A percentile compares a stretch with the other conserved stretches of the same genome.
Evolutionary conservation across 2,888 invertebrate genomes (phyloP).

Genomic region (Drosophila longiperda): DNA sequence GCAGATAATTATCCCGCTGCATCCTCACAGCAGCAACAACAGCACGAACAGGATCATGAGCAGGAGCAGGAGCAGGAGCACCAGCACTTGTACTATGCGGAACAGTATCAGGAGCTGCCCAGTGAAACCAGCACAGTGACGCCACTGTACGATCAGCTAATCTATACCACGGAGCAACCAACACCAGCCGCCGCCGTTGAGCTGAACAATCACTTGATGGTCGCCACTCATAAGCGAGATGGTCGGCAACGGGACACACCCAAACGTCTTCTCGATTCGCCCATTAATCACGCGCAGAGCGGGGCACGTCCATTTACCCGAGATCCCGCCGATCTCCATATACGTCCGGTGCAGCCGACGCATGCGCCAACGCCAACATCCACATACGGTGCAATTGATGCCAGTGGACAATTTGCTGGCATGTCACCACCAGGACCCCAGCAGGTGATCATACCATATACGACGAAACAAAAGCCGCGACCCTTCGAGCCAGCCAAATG

Average conservation of each 20-base stretch:
- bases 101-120: conserved; percentile 51
- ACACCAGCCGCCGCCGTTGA: conserved; percentile 48
- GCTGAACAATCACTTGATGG: conserved; percentile 64
- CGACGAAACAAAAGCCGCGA: conserved; percentile 87
- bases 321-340: conserved; percentile 79
- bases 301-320: conserved; percentile 85
- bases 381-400: conserved; percentile 83
- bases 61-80: conserved; percentile 19
- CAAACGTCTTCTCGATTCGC: conserved; percentile 86
- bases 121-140: conserved; percentile 42
- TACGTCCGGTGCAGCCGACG: conserved; percentile 62
- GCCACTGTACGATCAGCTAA: conserved; percentile 34
- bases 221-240: conserved; percentile 16
- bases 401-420: conserved; percentile 82
- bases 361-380: conserved; percentile 82
- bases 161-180: conserved; percentile 49
- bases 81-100: neutral
- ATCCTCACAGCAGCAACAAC: conserved; percentile 71
- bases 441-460: conserved; percentile 93
- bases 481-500: conserved; percentile 84
- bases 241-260: conserved; percentile 81
- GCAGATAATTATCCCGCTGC: conserved; percentile 77
- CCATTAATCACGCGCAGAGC: conserved; percentile 82
- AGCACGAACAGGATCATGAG: conserved; percentile 40
- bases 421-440: conserved; percentile 85